A percentile compares a stretch with the other conserved stretches of the same genome.
Conservation (phyloP, 2,113 vertebrate species). For the Gallinago paraguaiae region DNA sequence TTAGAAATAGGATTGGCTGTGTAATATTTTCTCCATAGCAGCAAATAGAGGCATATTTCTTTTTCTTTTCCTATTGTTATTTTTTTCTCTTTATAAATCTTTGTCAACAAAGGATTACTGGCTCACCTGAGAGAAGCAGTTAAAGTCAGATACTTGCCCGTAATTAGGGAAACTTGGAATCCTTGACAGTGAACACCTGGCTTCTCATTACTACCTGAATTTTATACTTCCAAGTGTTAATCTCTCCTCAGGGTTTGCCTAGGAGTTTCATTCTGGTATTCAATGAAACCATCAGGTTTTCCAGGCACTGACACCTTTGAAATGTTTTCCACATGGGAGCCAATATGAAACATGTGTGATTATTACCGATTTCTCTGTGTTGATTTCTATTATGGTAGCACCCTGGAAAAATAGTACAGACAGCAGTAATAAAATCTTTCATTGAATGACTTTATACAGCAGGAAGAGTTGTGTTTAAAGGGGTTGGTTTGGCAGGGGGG, state of each 20-base stretch:
- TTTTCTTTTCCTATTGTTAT: conserved; percentile 39
- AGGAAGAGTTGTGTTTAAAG: conserved; percentile 32
- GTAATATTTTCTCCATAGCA: conserved; percentile 28
- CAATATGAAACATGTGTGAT: conserved; percentile 46
- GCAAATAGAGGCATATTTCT: conserved; percentile 28
- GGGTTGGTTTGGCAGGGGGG: neutral
- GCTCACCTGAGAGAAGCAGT: conserved; percentile 46
- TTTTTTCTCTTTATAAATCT: conserved; percentile 53
- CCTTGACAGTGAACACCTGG: conserved; percentile 54
- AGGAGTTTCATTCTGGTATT: conserved; percentile 36
- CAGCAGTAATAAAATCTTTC: conserved; percentile 27
- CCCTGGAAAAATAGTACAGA: conserved; percentile 7
- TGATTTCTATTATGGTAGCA: conserved; percentile 33
- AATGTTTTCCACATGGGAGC: conserved; percentile 50
- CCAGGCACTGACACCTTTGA: conserved; percentile 40
- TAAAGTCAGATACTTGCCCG: conserved; percentile 38
- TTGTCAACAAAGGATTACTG: conserved; percentile 36
- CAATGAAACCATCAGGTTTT: conserved; percentile 37
- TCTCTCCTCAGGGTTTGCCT: conserved; percentile 57
- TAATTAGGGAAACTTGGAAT: conserved; percentile 62
- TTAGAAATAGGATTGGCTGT: conserved; percentile 40
- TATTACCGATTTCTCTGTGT: conserved; percentile 45
- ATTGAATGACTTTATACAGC: neutral
- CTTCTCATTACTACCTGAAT: conserved; percentile 58
- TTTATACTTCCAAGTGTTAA: conserved; percentile 59